Percentiles rank a stretch among this genome's conserved stretches.
Evolutionary conservation across 2,888 invertebrate genomes (phyloP).

Genomic region (Oxyteleia sp.): DNA sequence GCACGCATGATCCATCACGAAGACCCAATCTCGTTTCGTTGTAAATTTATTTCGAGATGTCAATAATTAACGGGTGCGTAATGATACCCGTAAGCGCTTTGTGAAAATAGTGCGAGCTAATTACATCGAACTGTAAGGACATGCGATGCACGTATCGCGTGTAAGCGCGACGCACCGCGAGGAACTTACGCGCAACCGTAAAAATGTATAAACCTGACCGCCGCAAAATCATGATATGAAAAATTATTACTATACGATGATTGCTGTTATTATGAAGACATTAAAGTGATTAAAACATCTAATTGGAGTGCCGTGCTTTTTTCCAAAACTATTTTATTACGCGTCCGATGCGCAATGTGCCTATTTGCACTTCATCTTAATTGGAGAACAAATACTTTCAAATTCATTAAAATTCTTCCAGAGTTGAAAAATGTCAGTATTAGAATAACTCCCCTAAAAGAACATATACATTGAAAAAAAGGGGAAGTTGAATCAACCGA

Average conservation of each 20-base stretch:
- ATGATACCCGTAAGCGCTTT: slow-evolving; percentile 60
- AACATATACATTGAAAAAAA: too few species aligned
- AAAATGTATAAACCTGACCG: slow-evolving; percentile 57
- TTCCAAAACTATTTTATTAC: slow-evolving; percentile 37
- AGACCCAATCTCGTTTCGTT: too few species aligned
- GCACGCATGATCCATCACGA: too few species aligned
- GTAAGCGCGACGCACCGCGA: slow-evolving; percentile 52
- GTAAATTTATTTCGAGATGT: too few species aligned
- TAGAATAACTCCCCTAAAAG: too few species aligned
- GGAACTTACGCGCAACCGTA: slow-evolving; percentile 17
- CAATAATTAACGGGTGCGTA: too few species aligned
- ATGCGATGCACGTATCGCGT: slow-evolving; percentile 63
- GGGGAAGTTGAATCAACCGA: too few species aligned
- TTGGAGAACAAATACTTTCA: neutral
- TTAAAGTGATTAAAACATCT: slow-evolving; percentile 55
- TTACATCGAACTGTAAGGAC: slow-evolving; percentile 61
- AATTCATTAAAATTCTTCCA: neutral
- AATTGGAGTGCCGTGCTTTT: slow-evolving; percentile 48
- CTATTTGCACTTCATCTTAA: neutral
- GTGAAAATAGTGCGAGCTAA: slow-evolving; percentile 70
- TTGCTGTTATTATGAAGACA: slow-evolving; percentile 69
- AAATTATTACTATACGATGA: slow-evolving; percentile 60
- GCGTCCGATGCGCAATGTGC: neutral
- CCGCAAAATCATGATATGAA: slow-evolving; percentile 57
- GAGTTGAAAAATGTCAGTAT: too few species aligned